Percentiles rank a stretch among this genome's conserved stretches.
These are phyloP conservation scores for Leptarthrus brevirostris DNA, from an alignment of 2,888 invertebrate species.

Conservation along the genomic window DNA sequence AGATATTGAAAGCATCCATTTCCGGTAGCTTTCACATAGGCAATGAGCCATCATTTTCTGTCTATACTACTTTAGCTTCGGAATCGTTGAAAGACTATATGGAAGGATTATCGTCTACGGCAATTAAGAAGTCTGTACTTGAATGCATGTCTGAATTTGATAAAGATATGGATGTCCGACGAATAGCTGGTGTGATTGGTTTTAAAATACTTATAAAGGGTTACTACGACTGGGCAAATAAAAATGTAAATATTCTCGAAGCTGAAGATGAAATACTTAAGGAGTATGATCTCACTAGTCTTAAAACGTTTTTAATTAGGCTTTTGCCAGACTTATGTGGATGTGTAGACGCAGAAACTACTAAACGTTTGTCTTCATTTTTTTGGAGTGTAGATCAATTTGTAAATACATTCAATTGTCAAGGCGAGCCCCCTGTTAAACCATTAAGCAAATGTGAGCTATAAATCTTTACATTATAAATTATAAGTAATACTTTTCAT, in stretches of 20 bases:
- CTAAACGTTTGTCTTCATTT: not conserved
- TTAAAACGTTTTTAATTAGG: not conserved
- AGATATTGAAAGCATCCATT: not conserved
- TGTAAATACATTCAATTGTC: not conserved
- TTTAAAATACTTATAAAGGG: not conserved
- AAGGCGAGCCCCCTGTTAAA: not conserved
- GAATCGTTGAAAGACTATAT: not conserved
- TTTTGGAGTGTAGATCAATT: not conserved
- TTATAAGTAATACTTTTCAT: no score
- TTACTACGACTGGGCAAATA: constrained; percentile 6
- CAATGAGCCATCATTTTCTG: not conserved
- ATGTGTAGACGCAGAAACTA: not conserved
- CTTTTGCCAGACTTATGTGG: not conserved
- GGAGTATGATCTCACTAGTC: not conserved
- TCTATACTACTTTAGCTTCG: not conserved
- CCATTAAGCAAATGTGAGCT: not conserved
- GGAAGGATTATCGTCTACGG: not conserved
- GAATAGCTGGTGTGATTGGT: no score
- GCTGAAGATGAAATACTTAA: not conserved
- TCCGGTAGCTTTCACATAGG: not conserved
- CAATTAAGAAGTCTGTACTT: no score
- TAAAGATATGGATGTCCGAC: no score
- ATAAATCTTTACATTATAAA: no score
- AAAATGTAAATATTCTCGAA: not conserved
- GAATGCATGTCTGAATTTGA: not conserved